These are phyloP conservation scores for Coccyzus lansbergi DNA, from an alignment of 2,797 vertebrate species.

Conservation along the genomic window DNA sequence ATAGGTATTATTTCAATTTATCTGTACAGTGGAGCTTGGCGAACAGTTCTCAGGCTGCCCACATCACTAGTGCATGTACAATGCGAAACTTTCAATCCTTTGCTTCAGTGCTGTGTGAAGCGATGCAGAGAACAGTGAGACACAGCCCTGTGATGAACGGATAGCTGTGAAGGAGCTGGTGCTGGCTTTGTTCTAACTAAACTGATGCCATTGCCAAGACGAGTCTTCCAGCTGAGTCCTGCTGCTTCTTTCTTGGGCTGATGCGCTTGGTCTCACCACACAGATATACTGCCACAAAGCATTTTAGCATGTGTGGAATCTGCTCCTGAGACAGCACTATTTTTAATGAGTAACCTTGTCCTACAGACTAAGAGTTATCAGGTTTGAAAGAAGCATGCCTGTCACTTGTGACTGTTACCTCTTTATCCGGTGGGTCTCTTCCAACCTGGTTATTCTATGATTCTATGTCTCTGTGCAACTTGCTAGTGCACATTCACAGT, in stretches of 20 bases:
- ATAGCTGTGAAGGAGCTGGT: fast-evolving
- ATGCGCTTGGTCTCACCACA: fast-evolving
- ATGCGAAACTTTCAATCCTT: fast-evolving
- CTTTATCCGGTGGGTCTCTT: too few species aligned
- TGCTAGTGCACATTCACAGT: too few species aligned
- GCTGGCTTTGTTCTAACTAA: background rate
- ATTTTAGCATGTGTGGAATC: background rate
- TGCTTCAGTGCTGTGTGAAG: fast-evolving
- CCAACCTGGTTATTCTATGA: too few species aligned
- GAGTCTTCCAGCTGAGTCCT: fast-evolving
- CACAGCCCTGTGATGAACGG: fast-evolving
- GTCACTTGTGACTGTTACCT: background rate
- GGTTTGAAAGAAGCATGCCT: fast-evolving
- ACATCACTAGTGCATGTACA: fast-evolving
- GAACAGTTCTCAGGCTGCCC: fast-evolving
- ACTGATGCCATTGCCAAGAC: background rate
- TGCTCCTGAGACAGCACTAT: background rate
- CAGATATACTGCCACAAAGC: fast-evolving
- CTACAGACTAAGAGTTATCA: background rate
- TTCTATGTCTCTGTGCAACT: fast-evolving
- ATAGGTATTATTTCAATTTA: fast-evolving
- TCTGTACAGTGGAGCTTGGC: fast-evolving
- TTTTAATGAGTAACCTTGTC: background rate
- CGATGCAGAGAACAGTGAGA: fast-evolving
- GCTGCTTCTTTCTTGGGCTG: background rate